phyloP scores from a whole-genome alignment of 1,140 invertebrate genomes.

The Trialeurodes vaporariorum region DNA sequence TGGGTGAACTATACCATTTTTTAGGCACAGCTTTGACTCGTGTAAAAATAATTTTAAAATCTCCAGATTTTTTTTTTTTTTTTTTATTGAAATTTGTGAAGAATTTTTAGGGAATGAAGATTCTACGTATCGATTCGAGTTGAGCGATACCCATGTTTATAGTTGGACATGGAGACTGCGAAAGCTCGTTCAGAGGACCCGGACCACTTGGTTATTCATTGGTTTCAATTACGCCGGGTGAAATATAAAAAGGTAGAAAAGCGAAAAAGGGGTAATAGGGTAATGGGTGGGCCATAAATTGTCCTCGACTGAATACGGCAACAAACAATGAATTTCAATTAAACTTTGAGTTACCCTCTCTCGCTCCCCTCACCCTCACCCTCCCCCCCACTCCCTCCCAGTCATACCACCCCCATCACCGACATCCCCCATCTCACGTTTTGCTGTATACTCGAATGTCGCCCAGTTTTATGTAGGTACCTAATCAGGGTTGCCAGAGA shows the following conservation, averaged over 20 bases:
- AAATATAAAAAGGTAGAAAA: background rate
- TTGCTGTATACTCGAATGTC: background rate
- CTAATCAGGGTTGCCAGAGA: background rate
- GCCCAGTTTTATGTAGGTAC: background rate
- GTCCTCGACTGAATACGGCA: background rate
- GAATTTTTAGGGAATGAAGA: too few relatives aligned
- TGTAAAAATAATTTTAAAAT: too few relatives aligned
- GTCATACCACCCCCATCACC: too few relatives aligned
- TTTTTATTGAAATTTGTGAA: too few relatives aligned
- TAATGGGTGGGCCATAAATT: background rate
- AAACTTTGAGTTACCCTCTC: background rate
- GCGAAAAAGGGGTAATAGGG: background rate
- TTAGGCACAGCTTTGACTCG: too few relatives aligned
- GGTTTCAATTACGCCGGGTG: background rate
- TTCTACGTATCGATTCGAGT: too few relatives aligned
- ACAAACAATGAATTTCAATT: constrained; percentile 1
- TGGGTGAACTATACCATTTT: too few relatives aligned
- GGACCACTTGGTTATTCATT: background rate
- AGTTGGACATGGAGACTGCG: too few relatives aligned
- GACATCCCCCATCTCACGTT: background rate
- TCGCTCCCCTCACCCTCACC: background rate
- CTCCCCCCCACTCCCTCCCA: background rate
- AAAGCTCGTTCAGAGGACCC: too few relatives aligned
- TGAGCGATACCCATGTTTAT: too few relatives aligned
- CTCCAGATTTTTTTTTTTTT: too few relatives aligned